Base-by-base conservation (phyloP, 2,113 vertebrate species). In the Manacus vitellinus region DNA sequence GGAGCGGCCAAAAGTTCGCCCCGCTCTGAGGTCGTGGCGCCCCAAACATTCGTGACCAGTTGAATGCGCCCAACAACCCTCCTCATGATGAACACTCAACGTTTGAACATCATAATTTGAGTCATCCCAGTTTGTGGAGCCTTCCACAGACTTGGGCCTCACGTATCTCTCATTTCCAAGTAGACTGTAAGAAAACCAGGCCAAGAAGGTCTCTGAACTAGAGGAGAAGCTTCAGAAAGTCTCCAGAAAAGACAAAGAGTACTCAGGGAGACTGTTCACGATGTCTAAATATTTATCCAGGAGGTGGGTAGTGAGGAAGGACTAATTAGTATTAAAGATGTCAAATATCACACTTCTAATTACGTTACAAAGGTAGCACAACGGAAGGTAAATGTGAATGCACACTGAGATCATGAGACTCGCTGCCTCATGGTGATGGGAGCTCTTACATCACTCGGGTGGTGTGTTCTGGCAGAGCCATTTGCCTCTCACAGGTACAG, bases 261-360 rank as follows among this genome's bases (percentile, higher is more conserved):
- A 13, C 59, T 12, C 31, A 52, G 71, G n/a, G 78, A 85, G 54
- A 25, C 31, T 10, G 35, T 27, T 49, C 1, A 0, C 6, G 37
- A 23, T 58, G 78, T 73, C 87, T 94, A 92, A 92, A 88, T 88
- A 88, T 88, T 89, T 95, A 88, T 35, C 74, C 78, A 73, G 78
- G 46, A 58, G 81, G 63, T 49, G 23, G 78, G 82, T 47, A 91
- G 74, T 51, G 76, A 70, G 88, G 78, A 65, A 94, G 67, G 51
- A 10, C 85, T 90, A 82, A 90, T 94, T 73, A 82, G 70, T 46
- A 56, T 44, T 79, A 49, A 62, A 85, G 92, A 96, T 47, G 89
- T 85, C 92, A 85, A 83, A 73, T 75, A 95, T 66, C 54, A 16
- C 93, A 56, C 80, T 85, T 70, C 37, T 76, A 61, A 87, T 89